Evolutionary conservation across 2,888 invertebrate genomes (phyloP), one percentile per base, ranked within the genome.

Genomic region (Phalangium opilio): DNA sequence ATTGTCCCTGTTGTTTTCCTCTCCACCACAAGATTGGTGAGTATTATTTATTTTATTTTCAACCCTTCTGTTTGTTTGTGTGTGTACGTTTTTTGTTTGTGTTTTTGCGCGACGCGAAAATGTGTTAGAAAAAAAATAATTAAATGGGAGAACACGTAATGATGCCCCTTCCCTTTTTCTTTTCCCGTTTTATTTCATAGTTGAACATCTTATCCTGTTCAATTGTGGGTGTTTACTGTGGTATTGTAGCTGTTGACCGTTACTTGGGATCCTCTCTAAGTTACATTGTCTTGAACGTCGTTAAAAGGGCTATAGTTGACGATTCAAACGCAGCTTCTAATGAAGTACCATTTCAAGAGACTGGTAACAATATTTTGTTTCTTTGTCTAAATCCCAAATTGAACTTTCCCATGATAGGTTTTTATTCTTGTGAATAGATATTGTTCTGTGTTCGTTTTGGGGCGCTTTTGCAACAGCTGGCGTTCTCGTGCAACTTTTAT

Each of bases 261-360:
- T 78, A 74, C 58, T 53, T 74, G 50, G 77, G 77, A 19, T 73
- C 77, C 27, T 75, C 74, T 64, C 64, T 83, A 55, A 77, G 77
- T 57, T 81, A 77, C 60, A 77, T 82, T 33, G 57, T 81, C 2
- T 68, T 81, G 17, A 81, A 81, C 59, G 69, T 73, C 0, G 61
- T 79, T n/a, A 67, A 80, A 52, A 71, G 81, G 52, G 73, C 75
- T 0, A 71, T 73, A 0, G 72, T 77, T 10, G 60, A 67, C 0
- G 65, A 70, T 12, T 10, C 19, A 18, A 17, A n/a, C 3, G 15
- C 12, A 3, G 47, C 43, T 10, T 14, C 38, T 2, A 47, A 47
- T 36, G 20, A 19, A 18, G 43, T 43, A 19, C 47, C 43, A 10
- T 47, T 47, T 44, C 38, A 38, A 38, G 14, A 15, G 14, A 38